These are phyloP conservation scores for Callionymus lyra DNA, from an alignment of 2,113 vertebrate genomes.

Conservation along the genomic window DNA sequence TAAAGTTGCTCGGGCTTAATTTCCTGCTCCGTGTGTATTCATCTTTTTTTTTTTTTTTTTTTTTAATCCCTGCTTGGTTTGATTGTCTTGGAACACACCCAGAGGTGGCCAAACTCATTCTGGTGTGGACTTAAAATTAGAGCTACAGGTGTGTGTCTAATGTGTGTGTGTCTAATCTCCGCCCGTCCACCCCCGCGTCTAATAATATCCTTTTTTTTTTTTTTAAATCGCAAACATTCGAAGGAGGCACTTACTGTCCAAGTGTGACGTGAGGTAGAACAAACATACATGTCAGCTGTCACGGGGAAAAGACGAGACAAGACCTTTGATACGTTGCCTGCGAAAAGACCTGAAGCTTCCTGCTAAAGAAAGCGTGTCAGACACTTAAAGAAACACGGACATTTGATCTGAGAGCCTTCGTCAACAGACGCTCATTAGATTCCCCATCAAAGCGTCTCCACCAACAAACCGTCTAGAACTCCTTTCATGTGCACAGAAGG, in stretches of 20 bases:
- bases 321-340: conserved; percentile 3
- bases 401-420: conserved; percentile 32
- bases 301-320: conserved; percentile 17
- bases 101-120: too few relatives aligned
- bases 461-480: conserved; percentile 23
- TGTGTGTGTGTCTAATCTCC: not conserved
- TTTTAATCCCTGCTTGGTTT: conserved; percentile 61
- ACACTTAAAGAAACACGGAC: conserved; percentile 28
- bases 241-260: conserved; percentile 1
- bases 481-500: conserved; percentile 24
- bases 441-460: conserved; percentile 43
- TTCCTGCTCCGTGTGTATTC: conserved; percentile 67
- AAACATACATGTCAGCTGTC: conserved; percentile 2
- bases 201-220: not conserved
- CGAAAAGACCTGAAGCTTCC: conserved; percentile 16
- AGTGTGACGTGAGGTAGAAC: conserved; percentile 8
- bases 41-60: too few relatives aligned
- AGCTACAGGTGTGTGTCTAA: too few relatives aligned
- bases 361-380: conserved; percentile 22
- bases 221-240: conserved; percentile 5
- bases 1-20: conserved; percentile 68
- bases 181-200: conserved; percentile 15
- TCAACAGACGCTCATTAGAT: conserved; percentile 42
- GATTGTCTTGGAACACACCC: conserved; percentile 60
- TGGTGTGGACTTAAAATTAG: too few relatives aligned